Base-by-base conservation (phyloP, 2,888 invertebrate genomes). In the Epiblema foenella region DNA sequence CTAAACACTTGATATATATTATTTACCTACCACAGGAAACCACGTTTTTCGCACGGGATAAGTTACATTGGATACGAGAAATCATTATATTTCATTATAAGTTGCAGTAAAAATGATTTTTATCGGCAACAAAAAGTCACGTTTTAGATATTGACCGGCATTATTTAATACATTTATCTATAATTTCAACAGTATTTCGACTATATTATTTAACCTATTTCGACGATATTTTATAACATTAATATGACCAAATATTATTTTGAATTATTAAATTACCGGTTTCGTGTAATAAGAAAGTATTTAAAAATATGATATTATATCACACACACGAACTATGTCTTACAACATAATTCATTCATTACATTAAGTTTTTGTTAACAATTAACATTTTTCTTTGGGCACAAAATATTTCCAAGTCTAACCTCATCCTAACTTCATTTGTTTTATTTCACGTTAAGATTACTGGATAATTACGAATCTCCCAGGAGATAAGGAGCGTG, bases 51-150 rank as follows among this genome's bases (percentile, higher is more conserved):
- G 11, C 11, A 5, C 20, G 10, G 15, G 20, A 10, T 18, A 15
- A 24, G 12, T 8, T 37, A 37, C 33, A 49, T 8, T 33, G 9
- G 9, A 37, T 64, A 18, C 17, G 15, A 46, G 46, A 46, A 56
- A 65, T 29, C 52, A 15, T 46, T 24, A 29, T 46, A 56, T 71
- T 70, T 71, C 66, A 29, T 56, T 66, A 71, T 52, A 71, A 49
- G 62, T 71, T 71, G 71, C 71, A 29, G 56, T 66, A 71, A 51
- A 42, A 37, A 54, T 17, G 29, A 9, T 15, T 33, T 29, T 62
- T 71, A 71, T 71, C 71, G 51, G 12, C 52, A 18, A 8, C 56
- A 18, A 42, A 29, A 29, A 39, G 71, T 66, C 71, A 71, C 71
- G 71, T 71, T 62, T 56, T 20, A 67, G 69, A 70, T 66, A 60